A percentile compares a stretch with the other conserved stretches of the same genome.
phyloP scores from a whole-genome alignment of 1,140 invertebrate genomes.

The Atta texana region DNA sequence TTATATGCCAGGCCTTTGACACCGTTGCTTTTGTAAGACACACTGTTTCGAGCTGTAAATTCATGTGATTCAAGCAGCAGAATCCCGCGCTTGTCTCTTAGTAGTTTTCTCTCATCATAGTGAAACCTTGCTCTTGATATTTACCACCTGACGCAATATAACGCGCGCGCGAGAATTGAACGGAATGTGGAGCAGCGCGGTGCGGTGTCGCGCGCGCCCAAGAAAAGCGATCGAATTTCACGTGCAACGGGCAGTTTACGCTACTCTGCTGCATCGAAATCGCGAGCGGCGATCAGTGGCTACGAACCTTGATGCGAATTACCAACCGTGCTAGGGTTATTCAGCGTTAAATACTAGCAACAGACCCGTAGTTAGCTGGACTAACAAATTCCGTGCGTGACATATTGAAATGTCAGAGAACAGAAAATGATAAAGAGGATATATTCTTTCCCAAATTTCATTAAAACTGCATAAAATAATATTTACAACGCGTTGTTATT shows the following conservation, averaged over 20 bases:
- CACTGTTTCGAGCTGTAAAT: not conserved
- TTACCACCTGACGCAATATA: constrained; percentile 64
- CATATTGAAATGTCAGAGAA: not conserved
- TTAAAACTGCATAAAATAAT: not conserved
- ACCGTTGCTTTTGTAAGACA: not conserved
- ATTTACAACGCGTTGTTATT: not conserved
- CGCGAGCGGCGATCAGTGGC: constrained; percentile 25
- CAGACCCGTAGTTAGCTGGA: not conserved
- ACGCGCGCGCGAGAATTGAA: constrained; percentile 6
- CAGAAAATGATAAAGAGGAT: not conserved
- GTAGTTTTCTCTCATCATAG: not conserved
- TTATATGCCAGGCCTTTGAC: not conserved
- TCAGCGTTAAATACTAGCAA: not conserved
- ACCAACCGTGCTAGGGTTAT: constrained; percentile 15
- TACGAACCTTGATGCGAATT: constrained; percentile 53
- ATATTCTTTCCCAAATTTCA: not conserved
- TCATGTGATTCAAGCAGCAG: not conserved
- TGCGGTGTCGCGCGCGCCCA: constrained; percentile 32
- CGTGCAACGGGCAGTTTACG: constrained; percentile 51
- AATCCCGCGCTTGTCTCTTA: constrained; percentile 5
- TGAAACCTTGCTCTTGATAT: constrained; percentile 52
- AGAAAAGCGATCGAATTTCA: constrained; percentile 72
- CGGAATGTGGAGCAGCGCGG: constrained; percentile 29
- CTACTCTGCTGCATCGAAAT: constrained; percentile 65
- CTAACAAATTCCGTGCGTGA: not conserved